Percentiles rank a stretch among this genome's conserved stretches.
These are phyloP conservation scores for Hemiscyllium ocellatum DNA, from an alignment of 2,113 vertebrate species.

Conservation along the genomic window DNA sequence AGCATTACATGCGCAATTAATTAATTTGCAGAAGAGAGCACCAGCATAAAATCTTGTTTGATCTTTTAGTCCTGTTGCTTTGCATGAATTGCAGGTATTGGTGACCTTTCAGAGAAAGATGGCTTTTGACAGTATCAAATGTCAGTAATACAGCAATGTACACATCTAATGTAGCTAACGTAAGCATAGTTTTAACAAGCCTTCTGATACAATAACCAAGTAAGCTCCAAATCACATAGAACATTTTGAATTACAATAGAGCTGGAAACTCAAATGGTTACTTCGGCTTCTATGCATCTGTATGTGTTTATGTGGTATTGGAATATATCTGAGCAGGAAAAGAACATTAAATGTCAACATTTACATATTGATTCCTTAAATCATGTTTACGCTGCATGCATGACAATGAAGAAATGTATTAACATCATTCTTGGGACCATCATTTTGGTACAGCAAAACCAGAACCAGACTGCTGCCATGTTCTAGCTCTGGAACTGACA, in stretches of 20 bases:
- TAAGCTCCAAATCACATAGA: background rate
- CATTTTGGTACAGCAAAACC: background rate
- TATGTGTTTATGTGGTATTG: slow-evolving; percentile 45
- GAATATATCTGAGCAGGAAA: slow-evolving; percentile 58
- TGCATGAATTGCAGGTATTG: slow-evolving; percentile 19
- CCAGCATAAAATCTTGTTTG: slow-evolving; percentile 12
- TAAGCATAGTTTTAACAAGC: background rate
- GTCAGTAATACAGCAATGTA: background rate
- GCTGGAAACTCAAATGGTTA: background rate
- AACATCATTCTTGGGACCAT: background rate
- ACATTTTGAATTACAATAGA: background rate
- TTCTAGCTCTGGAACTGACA: background rate
- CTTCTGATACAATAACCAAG: background rate
- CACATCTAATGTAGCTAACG: background rate
- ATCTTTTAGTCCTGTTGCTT: slow-evolving; percentile 30
- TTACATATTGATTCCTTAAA: slow-evolving; percentile 73
- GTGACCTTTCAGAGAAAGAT: slow-evolving; percentile 29
- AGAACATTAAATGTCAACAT: slow-evolving; percentile 71
- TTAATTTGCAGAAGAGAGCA: background rate
- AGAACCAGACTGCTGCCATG: background rate
- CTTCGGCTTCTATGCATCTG: background rate
- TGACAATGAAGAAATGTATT: background rate
- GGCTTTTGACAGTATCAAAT: slow-evolving; percentile 29
- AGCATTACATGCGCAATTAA: background rate
- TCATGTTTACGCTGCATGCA: slow-evolving; percentile 62